These are phyloP conservation scores for Yponomeuta evonymella DNA, from an alignment of 2,888 invertebrate genomes.

Conservation along the genomic window DNA sequence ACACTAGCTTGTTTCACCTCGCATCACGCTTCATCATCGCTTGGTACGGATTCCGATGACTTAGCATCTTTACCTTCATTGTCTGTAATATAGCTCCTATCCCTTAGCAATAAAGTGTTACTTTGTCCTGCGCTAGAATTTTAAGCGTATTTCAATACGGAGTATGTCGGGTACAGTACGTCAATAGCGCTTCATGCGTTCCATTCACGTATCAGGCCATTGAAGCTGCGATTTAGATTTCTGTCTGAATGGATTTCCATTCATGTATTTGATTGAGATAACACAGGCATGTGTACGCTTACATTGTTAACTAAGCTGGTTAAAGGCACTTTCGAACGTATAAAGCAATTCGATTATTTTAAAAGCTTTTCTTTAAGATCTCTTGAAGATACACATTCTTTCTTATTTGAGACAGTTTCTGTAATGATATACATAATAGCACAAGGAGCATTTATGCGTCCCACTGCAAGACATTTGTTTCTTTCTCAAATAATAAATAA, in stretches of 20 bases:
- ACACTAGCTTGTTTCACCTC: slow-evolving; percentile 46
- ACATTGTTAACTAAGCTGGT: not conserved
- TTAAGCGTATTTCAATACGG: not conserved
- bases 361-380: not conserved
- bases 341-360: not conserved
- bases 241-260: slow-evolving; percentile 22
- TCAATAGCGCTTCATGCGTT: slow-evolving; percentile 49
- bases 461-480: no score
- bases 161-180: slow-evolving; percentile 24
- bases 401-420: no score
- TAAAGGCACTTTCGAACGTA: not conserved
- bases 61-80: slow-evolving; percentile 24
- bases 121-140: not conserved
- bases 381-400: no score
- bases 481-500: no score
- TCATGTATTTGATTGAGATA: slow-evolving; percentile 16
- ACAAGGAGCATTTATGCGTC: no score
- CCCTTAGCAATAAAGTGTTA: slow-evolving; percentile 20
- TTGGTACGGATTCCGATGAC: slow-evolving; percentile 48
- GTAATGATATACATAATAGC: no score
- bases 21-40: slow-evolving; percentile 51
- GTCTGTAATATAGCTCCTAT: slow-evolving; percentile 17
- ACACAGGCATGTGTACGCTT: not conserved
- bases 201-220: slow-evolving; percentile 56
- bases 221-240: slow-evolving; percentile 40